Percentiles rank a stretch among this genome's conserved stretches.
These are phyloP conservation scores for Pontoporia blainvillei DNA, from an alignment of 2,113 vertebrate genomes.

Conservation along the genomic window DNA sequence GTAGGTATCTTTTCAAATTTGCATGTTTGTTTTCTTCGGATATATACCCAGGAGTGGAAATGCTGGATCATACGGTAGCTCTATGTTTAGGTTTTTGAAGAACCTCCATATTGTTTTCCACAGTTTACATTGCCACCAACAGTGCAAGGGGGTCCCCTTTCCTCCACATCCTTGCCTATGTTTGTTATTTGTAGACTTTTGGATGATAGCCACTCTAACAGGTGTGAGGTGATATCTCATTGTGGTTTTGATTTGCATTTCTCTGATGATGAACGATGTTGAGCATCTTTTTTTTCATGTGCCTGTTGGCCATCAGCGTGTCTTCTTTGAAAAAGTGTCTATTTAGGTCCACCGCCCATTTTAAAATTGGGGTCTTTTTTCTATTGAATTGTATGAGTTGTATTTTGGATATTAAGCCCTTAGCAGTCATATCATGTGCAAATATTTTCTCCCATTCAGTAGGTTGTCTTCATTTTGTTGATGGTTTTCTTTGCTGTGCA, in stretches of 20 bases:
- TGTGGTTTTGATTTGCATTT: not conserved
- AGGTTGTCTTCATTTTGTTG: not conserved
- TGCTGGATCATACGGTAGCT: not conserved
- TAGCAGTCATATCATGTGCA: not conserved
- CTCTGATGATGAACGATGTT: not conserved
- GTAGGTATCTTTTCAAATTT: rapidly evolving
- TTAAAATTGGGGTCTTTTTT: not conserved
- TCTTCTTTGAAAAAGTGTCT: not conserved
- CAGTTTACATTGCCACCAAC: not conserved
- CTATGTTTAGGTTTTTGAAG: not conserved
- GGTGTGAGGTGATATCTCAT: not conserved
- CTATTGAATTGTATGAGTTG: not conserved
- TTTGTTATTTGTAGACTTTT: not conserved
- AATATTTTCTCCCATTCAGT: not conserved
- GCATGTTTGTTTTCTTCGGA: not conserved
- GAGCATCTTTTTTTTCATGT: not conserved
- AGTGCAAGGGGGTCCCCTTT: not conserved
- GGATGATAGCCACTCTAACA: not conserved
- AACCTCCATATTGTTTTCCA: not conserved
- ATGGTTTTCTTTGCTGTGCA: not conserved
- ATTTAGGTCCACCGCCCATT: not conserved
- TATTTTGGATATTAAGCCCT: not conserved
- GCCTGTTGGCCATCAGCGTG: not conserved
- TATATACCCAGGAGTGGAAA: not conserved
- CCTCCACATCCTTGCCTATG: not conserved